Evolutionary conservation across 2,113 vertebrate species (phyloP), one percentile per base, ranked within the genome.

Genomic region (Cacatua alba): DNA sequence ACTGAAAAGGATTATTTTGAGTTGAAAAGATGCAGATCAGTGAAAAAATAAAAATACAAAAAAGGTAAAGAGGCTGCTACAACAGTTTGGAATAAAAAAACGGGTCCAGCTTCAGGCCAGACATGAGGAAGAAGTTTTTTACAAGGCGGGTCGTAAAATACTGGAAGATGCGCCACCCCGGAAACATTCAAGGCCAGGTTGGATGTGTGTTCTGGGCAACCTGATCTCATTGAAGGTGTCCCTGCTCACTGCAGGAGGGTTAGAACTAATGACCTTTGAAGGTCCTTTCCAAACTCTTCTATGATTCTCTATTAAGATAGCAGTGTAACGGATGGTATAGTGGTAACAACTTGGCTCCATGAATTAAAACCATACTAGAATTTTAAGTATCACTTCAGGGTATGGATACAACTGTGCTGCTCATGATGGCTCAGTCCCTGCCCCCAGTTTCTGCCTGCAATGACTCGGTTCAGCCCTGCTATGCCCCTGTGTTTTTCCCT

Each of bases 271-370:
- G 57, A 35, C 13, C 21, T 59, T 24, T 24, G 33, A 35, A 59
- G 57, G n/a, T 35, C 33, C 33, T 35, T 59, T 59, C 21, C 57
- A 59, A 35, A 59, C 33, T 35, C 20, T 24, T 59, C 21, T 24
- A 16, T 24, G 6, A 35, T 59, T 35, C n/a, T 35, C 14, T 24
- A 28, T 24, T 29, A 53, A 9, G 3, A 60, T 4, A 46, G 21
- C 11, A 85, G 28, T 43, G n/a, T 10, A 82, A 51, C 0, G 1
- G 25, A 26, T 19, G 9, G 37, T 31, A n/a, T 0, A 49, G 18
- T 2, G 11, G 11, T 24, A 55, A 69, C 7, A 60, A 28, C 39
- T 51, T 63, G 43, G 21, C 25, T 67, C n/a, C 7, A 10, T 13
- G 24, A 53, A 33, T 52, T 79, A 60, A 92, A 90, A 44, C 20